phyloP scores from a whole-genome alignment of 1,140 invertebrate genomes.

The Ostrea denselamellosa region DNA sequence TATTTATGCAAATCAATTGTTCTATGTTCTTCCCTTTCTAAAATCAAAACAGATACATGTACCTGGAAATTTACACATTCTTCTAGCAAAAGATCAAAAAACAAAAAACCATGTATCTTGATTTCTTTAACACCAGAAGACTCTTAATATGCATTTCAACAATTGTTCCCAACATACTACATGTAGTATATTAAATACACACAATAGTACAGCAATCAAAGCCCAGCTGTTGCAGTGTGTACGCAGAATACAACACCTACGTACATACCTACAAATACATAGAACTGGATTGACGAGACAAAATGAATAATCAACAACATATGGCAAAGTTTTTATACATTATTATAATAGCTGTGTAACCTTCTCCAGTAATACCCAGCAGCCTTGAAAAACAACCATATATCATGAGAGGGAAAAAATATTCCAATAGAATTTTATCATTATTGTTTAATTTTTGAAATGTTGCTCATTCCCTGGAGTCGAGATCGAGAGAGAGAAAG shows the following conservation, averaged over 20 bases:
- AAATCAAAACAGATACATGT: too few species aligned
- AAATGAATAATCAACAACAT: constrained; percentile 26
- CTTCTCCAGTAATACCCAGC: not conserved
- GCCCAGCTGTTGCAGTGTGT: not conserved
- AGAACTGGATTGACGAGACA: not conserved
- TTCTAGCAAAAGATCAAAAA: too few species aligned
- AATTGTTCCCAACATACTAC: not conserved
- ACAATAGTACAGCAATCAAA: not conserved
- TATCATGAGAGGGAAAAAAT: not conserved
- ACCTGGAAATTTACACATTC: too few species aligned
- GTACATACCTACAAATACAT: not conserved
- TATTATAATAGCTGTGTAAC: not conserved
- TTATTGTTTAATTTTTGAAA: too few species aligned
- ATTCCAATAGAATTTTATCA: too few species aligned
- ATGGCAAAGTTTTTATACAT: not conserved
- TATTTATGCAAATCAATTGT: too few species aligned
- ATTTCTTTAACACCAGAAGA: not conserved
- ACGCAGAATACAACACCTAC: constrained; percentile 2
- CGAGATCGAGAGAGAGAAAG: too few species aligned
- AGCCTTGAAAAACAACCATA: not conserved
- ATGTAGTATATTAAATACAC: not conserved
- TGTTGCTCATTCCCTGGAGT: too few species aligned
- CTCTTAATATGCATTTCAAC: not conserved
- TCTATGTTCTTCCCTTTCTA: too few species aligned
- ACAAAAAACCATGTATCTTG: not conserved